Base-by-base conservation (phyloP, 92 coral and sea anemone genomes). In the Porites lobata region DNA sequence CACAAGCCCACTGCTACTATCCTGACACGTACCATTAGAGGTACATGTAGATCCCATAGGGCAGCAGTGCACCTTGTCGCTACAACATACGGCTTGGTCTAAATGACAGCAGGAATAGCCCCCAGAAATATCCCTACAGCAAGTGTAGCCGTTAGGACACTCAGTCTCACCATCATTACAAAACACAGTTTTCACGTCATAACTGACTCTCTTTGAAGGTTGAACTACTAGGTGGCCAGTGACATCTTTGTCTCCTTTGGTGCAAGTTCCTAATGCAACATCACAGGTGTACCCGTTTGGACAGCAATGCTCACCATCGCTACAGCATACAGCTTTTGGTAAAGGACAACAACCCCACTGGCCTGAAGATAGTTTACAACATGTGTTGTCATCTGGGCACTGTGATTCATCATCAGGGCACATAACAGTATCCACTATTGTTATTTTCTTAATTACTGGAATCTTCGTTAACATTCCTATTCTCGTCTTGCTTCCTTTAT, bases 261-360 rank as follows among this genome's bases (percentile, higher is more conserved):
- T 85, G 62, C 93, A 89, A 4, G 78, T 81, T 61, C 95, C 93
- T 29, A 47, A 47, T 6, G 91, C 85, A 18, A 72, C 75, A 22
- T 88, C 89, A 61, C 96, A 94, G 0, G 87, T 91, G 75, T 91
- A 91, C 6, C 94, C 93, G 73, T 85, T 75, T 1, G 93, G 96
- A 70, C 95, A 91, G 56, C 96, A 93, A 59, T 85, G 96, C 4
- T 73, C 65, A 0, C 80, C 79, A 80, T 91, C 91, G 14, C 88
- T 82, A 59, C 96, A 93, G 64, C 96, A 93, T 6, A 83, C 92
- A 4, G 96, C 96, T 1, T 87, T 74, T 58, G 92, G 91, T 50
- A 87, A 77, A 9, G 96, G 96, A 90, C 96, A 93, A 56, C 96
- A 91, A 38, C 95, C 98, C 47, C 82, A 92, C 26, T 72, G 62